Conservation (phyloP, 2,888 invertebrate species). For the Syrista parreyssii region DNA sequence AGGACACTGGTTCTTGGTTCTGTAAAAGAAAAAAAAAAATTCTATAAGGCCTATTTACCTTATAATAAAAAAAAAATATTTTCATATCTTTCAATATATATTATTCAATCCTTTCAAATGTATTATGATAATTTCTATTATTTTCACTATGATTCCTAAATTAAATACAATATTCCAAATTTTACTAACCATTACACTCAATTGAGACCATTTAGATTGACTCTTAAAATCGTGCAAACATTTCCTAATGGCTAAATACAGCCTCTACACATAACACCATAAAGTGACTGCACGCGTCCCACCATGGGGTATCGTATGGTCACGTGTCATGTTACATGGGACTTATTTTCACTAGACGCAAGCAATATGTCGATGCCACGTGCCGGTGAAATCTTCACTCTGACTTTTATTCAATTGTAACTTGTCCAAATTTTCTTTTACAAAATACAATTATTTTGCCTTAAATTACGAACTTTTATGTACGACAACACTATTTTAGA, state of each 20-base stretch:
- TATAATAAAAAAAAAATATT: not conserved
- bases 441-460: too few relatives aligned
- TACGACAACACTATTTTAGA: not conserved
- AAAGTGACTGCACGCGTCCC: constrained; percentile 13
- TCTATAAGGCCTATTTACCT: not conserved
- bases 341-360: constrained; percentile 44
- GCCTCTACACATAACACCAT: constrained; percentile 14
- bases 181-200: not conserved
- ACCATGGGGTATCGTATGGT: constrained; percentile 43
- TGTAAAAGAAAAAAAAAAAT: not conserved
- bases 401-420: constrained; percentile 1
- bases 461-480: not conserved
- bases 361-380: constrained; percentile 60
- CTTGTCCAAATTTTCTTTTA: not conserved
- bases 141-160: not conserved
- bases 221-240: constrained; percentile 55
- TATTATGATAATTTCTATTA: not conserved
- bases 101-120: not conserved
- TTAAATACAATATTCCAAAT: not conserved
- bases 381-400: constrained; percentile 31
- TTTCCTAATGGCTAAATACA: constrained; percentile 54
- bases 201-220: constrained; percentile 26
- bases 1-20: not conserved
- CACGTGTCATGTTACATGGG: constrained; percentile 62
- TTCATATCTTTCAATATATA: not conserved